phyloP scores from a whole-genome alignment of 2,113 vertebrate genomes.

The Phalacrocorax carbo region DNA sequence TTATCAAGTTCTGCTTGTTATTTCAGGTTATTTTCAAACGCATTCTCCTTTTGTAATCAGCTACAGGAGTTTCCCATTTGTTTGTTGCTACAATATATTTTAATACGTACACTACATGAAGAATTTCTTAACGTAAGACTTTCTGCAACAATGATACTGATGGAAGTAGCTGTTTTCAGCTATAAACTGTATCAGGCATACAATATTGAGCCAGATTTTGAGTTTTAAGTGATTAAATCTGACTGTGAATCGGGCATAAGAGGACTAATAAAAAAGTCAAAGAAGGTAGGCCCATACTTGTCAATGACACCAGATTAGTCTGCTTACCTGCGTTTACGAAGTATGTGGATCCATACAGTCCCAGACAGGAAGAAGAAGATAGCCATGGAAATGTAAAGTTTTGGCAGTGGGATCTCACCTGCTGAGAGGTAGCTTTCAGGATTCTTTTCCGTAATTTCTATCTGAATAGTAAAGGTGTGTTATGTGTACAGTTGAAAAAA shows the following conservation, averaged over 20 bases:
- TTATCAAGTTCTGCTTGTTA: neutral
- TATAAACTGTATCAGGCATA: neutral
- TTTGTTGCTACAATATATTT: neutral
- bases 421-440: slow-evolving; percentile 87
- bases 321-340: slow-evolving; percentile 80
- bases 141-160: neutral
- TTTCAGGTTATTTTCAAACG: neutral
- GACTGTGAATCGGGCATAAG: neutral
- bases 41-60: neutral
- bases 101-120: neutral
- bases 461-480: slow-evolving; percentile 71
- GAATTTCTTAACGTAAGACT: neutral
- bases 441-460: slow-evolving; percentile 83
- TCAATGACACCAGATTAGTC: neutral
- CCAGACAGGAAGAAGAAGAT: slow-evolving; percentile 84
- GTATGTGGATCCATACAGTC: slow-evolving; percentile 81
- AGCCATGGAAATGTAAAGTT: slow-evolving; percentile 86
- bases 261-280: neutral
- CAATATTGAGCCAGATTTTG: neutral
- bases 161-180: neutral
- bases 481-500: neutral
- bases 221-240: neutral
- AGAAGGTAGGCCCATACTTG: neutral
- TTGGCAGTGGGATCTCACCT: slow-evolving; percentile 86
- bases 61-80: neutral